Evolutionary conservation across 2,113 vertebrate genomes (phyloP).

Genomic region (Eulemur macaco): DNA sequence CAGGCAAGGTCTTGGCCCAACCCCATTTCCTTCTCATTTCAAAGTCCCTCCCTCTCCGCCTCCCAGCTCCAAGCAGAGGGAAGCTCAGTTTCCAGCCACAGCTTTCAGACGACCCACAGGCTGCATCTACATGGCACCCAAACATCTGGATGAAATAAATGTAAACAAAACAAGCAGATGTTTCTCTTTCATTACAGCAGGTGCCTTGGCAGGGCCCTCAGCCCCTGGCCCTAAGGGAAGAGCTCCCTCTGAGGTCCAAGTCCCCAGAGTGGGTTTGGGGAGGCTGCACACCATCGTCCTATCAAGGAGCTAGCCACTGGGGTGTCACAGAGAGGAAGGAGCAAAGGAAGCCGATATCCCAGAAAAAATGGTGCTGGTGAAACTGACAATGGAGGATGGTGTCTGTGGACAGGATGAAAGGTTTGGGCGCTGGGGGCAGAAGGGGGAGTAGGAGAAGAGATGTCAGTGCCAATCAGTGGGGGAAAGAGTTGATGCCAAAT

Average conservation of each 20-base stretch:
- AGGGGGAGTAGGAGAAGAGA: neutral
- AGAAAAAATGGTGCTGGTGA: neutral
- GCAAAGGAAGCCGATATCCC: neutral
- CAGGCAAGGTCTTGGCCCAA: neutral
- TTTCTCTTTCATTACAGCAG: slow-evolving; percentile 57
- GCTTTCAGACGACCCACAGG: neutral
- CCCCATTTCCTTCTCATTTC: neutral
- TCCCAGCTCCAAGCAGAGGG: neutral
- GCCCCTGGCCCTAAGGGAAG: neutral
- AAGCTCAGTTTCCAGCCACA: slow-evolving; percentile 36
- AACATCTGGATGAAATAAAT: slow-evolving; percentile 66
- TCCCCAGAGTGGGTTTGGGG: neutral
- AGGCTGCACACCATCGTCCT: neutral
- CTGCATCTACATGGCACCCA: slow-evolving; percentile 40
- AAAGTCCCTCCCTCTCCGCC: neutral
- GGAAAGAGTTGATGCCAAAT: neutral
- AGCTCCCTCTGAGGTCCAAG: neutral
- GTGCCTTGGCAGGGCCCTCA: slow-evolving; percentile 43
- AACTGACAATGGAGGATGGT: neutral
- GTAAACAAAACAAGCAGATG: slow-evolving; percentile 64
- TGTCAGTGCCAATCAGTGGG: neutral
- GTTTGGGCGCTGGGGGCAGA: neutral
- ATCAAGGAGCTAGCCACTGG: neutral
- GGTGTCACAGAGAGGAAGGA: neutral
- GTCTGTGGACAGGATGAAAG: neutral